These are phyloP conservation scores for Perccottus glenii DNA, from an alignment of 2,113 vertebrate species.

Conservation along the genomic window DNA sequence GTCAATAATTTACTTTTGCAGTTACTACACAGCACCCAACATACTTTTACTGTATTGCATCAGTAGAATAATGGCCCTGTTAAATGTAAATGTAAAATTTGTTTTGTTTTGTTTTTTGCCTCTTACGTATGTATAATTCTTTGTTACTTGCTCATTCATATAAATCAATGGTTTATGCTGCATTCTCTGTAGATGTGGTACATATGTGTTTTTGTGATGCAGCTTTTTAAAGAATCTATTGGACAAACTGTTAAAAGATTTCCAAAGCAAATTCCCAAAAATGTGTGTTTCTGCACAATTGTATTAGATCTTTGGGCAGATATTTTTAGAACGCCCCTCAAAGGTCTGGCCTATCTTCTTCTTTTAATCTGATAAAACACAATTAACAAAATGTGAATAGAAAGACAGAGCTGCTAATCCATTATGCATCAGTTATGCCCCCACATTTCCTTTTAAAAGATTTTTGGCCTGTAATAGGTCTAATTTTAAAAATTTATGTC, in stretches of 20 bases:
- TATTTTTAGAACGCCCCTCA: conserved; percentile 28
- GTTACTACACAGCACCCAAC: no score
- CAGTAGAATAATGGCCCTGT: no score
- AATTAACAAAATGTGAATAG: conserved; percentile 3
- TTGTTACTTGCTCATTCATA: no score
- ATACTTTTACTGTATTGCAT: no score
- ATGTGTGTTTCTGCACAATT: conserved; percentile 6
- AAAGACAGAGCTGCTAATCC: conserved; percentile 1
- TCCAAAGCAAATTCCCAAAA: not conserved
- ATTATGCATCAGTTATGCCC: not conserved
- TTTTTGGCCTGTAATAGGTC: not conserved
- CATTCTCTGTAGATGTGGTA: not conserved
- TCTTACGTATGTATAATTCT: no score
- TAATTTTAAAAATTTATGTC: conserved; percentile 17
- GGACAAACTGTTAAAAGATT: not conserved
- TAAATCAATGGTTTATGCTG: no score
- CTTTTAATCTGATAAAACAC: conserved; percentile 6
- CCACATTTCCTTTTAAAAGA: not conserved
- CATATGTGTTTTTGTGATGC: not conserved
- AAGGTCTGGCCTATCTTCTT: not conserved
- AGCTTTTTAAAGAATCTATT: not conserved
- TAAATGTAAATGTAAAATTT: no score
- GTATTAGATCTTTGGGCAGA: conserved; percentile 10
- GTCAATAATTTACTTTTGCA: no score
- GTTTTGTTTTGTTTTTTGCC: no score